These are phyloP conservation scores for Australoheros scitulus DNA, from an alignment of 2,113 vertebrate genomes.

Conservation along the genomic window DNA sequence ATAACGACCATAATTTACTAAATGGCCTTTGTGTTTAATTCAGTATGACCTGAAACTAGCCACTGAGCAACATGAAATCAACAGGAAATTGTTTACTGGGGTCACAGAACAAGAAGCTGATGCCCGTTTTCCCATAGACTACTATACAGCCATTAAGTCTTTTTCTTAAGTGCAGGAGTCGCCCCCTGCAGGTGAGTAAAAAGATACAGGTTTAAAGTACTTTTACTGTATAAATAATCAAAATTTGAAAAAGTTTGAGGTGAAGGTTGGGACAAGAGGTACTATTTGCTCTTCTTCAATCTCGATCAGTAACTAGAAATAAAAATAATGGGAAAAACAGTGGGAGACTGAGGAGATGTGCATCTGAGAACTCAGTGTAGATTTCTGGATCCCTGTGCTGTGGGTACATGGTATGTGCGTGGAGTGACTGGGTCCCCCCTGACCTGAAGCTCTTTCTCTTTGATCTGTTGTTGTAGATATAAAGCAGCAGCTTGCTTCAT, in stretches of 20 bases:
- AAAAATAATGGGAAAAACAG: conserved; percentile 12
- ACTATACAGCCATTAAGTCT: too few relatives aligned
- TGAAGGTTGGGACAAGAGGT: neutral
- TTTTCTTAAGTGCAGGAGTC: too few relatives aligned
- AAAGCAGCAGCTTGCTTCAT: conserved; percentile 84
- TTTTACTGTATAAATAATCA: conserved; percentile 11
- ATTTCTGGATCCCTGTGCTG: neutral
- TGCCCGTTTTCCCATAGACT: too few relatives aligned
- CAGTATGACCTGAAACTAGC: too few relatives aligned
- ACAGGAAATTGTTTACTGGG: too few relatives aligned
- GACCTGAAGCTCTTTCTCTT: conserved; percentile 81
- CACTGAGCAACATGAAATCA: too few relatives aligned
- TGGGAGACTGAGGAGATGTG: neutral
- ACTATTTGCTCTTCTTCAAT: conserved; percentile 6
- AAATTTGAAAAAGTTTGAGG: neutral
- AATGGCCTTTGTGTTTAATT: too few relatives aligned
- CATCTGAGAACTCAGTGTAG: neutral
- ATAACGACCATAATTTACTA: too few relatives aligned
- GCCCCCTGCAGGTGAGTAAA: too few relatives aligned
- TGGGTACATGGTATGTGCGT: neutral
- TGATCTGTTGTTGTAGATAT: conserved; percentile 86
- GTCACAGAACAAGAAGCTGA: too few relatives aligned
- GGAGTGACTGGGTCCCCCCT: conserved; percentile 11
- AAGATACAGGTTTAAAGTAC: too few relatives aligned
- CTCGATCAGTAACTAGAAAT: conserved; percentile 4